A percentile compares a stretch with the other conserved stretches of the same genome.
phyloP scores from a whole-genome alignment of 2,888 invertebrate species.

The Anthrax anthrax region DNA sequence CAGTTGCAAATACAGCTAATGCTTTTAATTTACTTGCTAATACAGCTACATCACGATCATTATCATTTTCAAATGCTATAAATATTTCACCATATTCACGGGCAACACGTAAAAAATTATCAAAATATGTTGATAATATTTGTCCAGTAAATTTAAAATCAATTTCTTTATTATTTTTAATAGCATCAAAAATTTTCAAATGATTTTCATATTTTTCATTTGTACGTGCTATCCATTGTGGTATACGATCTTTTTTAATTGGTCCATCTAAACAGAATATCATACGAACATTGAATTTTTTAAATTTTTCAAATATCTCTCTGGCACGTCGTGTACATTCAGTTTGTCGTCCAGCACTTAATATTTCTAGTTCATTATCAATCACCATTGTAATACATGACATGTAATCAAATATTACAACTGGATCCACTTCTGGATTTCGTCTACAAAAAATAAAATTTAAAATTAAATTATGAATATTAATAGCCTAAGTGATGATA shows the following conservation, averaged over 20 bases:
- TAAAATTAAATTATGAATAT: not conserved
- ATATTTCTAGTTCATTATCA: slow-evolving; percentile 1
- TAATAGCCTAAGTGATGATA: not conserved
- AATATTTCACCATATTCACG: slow-evolving; percentile 8
- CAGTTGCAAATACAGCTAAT: slow-evolving; percentile 7
- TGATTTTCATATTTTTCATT: slow-evolving; percentile 5
- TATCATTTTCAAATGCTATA: slow-evolving; percentile 9
- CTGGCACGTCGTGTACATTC: slow-evolving; percentile 1
- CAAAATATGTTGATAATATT: slow-evolving; percentile 5
- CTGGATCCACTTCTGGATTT: slow-evolving; percentile 4
- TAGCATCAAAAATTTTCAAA: slow-evolving; percentile 1
- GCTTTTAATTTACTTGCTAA: slow-evolving; percentile 5
- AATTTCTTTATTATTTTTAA: slow-evolving; percentile 1
- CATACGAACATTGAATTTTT: slow-evolving; percentile 2
- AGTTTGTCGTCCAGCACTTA: slow-evolving; percentile 7
- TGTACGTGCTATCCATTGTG: slow-evolving; percentile 1
- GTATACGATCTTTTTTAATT: slow-evolving; percentile 8
- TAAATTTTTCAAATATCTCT: slow-evolving; percentile 7
- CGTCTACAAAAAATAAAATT: not conserved
- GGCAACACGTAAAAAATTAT: slow-evolving; percentile 5
- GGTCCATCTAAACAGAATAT: slow-evolving; percentile 11
- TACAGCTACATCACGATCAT: slow-evolving; percentile 8
- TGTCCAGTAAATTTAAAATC: not conserved
- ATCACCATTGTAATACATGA: slow-evolving; percentile 3
- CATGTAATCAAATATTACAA: slow-evolving; percentile 9